Base-by-base conservation (phyloP, 2,113 vertebrate genomes). In the Calyptomena viridis region DNA sequence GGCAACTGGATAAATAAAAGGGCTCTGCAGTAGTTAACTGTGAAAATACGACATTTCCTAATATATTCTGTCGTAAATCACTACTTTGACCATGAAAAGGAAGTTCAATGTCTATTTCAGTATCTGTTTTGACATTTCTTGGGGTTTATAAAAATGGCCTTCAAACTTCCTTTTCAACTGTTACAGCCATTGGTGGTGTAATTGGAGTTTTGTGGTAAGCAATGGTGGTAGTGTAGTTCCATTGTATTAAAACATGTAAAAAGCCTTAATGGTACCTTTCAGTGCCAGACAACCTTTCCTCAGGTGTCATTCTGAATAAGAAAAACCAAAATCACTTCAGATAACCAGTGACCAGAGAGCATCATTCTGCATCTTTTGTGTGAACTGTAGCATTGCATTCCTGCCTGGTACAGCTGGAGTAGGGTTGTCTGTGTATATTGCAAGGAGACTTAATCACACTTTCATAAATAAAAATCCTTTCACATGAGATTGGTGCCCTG, bases 241-340 rank as follows among this genome's bases (percentile, higher is more conserved):
- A 30, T 73, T 92, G 91, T 87, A 35, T 56, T 68, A 91, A 35
- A 81, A 80, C 49, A 14, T 24, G 30, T 86, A 18, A 60, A 73
- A 89, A 66, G 91, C 91, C 94, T 90, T 95, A 84, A 88, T 2
- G 1, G 49, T 68, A 82, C 72, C 30, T 67, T 81, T 8, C 18
- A 91, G 80, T 87, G 74, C 40, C 76, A 84, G 87, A 53, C 69
- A 92, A 58, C 56, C 67, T 89, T 86, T 86, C 55, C 85, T 96
- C 79, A 55, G 85, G 72, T 95, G 90, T 63, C 16, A 3, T 89
- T 75, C 77, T 83, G 55, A 92, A 63, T 69, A 47, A 88, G 79
- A 60, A 33, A 64, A 71, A 9, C 6, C 9, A 2, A 23, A 52
- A 13, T 47, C 50, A 35, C 46, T 53, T 73, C 49, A 73, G 67